Evolutionary conservation across 2,888 invertebrate genomes (phyloP), one percentile per base, ranked within the genome.

Genomic region (Epistrophe grossulariae): DNA sequence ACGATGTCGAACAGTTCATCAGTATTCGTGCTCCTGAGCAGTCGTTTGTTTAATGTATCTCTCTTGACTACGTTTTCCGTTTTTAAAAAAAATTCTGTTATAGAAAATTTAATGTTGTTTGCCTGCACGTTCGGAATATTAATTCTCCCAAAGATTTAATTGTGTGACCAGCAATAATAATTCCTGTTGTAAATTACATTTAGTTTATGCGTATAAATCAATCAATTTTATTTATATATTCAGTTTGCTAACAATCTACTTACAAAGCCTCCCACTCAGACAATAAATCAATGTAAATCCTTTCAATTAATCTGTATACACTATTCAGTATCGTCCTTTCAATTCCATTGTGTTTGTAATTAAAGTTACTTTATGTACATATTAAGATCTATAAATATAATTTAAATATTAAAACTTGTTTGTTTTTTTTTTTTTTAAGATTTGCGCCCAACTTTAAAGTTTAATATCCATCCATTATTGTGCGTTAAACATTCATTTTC

Each of bases 1-100:
- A 85, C n/a, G 40, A 24, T 78, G 64, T 85, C 78, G 82, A 85
- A 81, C 82, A 85, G 85, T 85, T 78, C 74, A 82, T 71, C 78
- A 74, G 78, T 66, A 52, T 52, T 43, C 82, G 82, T 59, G 78
- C 70, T 82, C 70, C 62, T 52, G 74, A 82, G 28, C 55, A 57
- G 85, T 82, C 24, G 85, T 85, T 74, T 68, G 68, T 64, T 31
- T 19, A 7, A 43, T 60, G 48, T 64, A 40, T 55, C 15, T 17
- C 50, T 60, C 50, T 17, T 35, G 24, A 15, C 31, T 64, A 35
- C 8, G 48, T 59, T 17, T 68, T 52, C n/a, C 35, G 55, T 48
- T 70, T 15, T 15, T 3, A 24, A 24, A 13, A 35, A 35, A 68
- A 38, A 4, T 74, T 79, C 70, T 45, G 19, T 72, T 66, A 50